Conservation (phyloP, 2,888 invertebrate genomes). For the Caenorhabditis sp. region DNA sequence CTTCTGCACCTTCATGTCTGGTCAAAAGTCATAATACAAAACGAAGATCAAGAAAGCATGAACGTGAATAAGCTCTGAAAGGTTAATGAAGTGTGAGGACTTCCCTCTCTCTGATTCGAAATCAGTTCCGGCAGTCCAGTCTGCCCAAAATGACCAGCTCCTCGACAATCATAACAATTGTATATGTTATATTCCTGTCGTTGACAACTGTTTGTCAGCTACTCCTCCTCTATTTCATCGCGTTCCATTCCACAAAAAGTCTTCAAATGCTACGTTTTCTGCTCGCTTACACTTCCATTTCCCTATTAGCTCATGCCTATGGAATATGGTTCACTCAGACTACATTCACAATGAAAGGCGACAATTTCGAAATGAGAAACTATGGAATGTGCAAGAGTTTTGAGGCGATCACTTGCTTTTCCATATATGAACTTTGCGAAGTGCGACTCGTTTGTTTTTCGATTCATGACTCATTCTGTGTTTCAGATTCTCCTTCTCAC, state of each 20-base stretch:
- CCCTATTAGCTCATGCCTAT: neutral
- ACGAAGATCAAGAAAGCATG: too few relatives aligned
- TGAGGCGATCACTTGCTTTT: neutral
- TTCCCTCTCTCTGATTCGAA: too few relatives aligned
- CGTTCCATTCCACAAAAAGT: neutral
- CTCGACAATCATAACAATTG: neutral
- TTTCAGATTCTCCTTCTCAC: too few relatives aligned
- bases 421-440: neutral
- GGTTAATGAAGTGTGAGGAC: too few relatives aligned
- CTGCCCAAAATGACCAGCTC: too few relatives aligned
- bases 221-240: constrained; percentile 2
- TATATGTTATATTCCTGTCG: neutral
- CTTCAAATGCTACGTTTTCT: neutral
- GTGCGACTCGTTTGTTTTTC: too few relatives aligned
- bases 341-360: neutral
- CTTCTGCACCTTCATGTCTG: too few relatives aligned
- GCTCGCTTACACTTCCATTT: constrained; percentile 1
- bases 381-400: neutral
- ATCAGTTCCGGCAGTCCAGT: too few relatives aligned
- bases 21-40: too few relatives aligned
- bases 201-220: neutral
- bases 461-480: too few relatives aligned
- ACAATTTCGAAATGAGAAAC: neutral
- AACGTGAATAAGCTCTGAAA: too few relatives aligned
- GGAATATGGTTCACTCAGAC: neutral